Evolutionary conservation across 2,113 vertebrate species (phyloP), one percentile per base, ranked within the genome.

Genomic region (Brachirus orientalis): DNA sequence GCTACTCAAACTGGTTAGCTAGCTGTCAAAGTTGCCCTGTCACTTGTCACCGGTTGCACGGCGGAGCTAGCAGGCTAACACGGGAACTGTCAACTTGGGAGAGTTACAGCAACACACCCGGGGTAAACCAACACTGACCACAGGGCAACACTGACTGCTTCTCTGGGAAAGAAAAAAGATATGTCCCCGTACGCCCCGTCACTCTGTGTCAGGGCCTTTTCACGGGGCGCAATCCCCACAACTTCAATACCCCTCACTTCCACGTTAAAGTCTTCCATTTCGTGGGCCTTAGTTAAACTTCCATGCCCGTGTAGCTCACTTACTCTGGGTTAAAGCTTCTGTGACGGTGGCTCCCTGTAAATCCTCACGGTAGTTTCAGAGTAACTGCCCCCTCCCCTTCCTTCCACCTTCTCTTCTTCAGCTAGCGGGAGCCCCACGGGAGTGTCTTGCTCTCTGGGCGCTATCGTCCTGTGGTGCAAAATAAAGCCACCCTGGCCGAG

Each of bases 241-340:
- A 89, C 91, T 92, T 91, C 85, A 80, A 83, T 84, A 70, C 77
- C 36, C 80, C 77, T 80, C 85, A 88, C 86, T 86, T 88, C 85
- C 87, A 82, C 81, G 77, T 69, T 44, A 90, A 89, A 92, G 88
- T 88, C 91, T 90, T 88, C 90, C 91, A 91, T 92, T 91, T 87
- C 87, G 67, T 72, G 90, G 91, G 91, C 91, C 93, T 88, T 51
- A 65, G 80, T 88, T 87, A 75, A 94, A 93, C 90, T 94, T 92
- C 90, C 87, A 91, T 89, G 88, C 91, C 90, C 89, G 72, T 79
- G 86, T 88, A 82, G 87, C 86, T 84, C 88, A 93, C 93, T 94
- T 91, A 94, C 93, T 91, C 90, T 82, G 88, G 89, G 71, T 87
- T 75, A 82, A 77, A 83, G 84, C 86, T 82, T 87, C 72, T 52